phyloP scores from a whole-genome alignment of 2,797 vertebrate genomes.

The Crenichthys baileyi region DNA sequence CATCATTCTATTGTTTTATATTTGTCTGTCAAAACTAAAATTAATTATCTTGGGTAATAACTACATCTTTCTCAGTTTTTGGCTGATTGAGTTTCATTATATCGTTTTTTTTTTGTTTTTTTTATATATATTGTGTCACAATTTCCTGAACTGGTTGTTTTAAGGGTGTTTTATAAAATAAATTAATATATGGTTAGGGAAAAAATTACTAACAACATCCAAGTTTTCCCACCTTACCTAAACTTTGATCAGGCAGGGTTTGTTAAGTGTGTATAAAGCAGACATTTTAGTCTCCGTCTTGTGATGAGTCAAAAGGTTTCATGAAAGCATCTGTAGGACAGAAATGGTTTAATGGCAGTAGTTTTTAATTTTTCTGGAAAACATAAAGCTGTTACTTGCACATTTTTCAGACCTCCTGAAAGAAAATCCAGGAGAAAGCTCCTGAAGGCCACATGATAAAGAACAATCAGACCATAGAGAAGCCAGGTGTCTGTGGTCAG shows the following conservation, averaged over 20 bases:
- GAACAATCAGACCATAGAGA: slow-evolving; percentile 9
- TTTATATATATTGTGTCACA: neutral
- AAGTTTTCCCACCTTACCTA: no score
- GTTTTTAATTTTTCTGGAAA: neutral
- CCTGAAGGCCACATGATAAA: neutral
- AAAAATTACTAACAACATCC: no score
- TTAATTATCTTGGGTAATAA: no score
- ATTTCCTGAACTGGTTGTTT: no score
- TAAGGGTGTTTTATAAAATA: neutral
- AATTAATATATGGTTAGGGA: neutral
- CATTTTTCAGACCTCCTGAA: neutral
- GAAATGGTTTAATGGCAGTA: neutral
- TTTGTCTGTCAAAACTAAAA: neutral
- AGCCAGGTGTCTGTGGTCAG: slow-evolving; percentile 44
- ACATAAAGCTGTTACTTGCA: neutral
- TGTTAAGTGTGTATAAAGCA: neutral
- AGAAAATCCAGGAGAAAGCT: neutral
- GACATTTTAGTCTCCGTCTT: neutral
- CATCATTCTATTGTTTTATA: neutral
- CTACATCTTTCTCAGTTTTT: no score
- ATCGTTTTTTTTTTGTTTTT: no score
- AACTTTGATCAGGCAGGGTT: neutral
- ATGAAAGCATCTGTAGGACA: neutral
- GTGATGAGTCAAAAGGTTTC: neutral
- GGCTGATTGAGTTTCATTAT: no score